Base-by-base conservation (phyloP, 1,140 invertebrate genomes). In the Ceratoteleas bidentatus region DNA sequence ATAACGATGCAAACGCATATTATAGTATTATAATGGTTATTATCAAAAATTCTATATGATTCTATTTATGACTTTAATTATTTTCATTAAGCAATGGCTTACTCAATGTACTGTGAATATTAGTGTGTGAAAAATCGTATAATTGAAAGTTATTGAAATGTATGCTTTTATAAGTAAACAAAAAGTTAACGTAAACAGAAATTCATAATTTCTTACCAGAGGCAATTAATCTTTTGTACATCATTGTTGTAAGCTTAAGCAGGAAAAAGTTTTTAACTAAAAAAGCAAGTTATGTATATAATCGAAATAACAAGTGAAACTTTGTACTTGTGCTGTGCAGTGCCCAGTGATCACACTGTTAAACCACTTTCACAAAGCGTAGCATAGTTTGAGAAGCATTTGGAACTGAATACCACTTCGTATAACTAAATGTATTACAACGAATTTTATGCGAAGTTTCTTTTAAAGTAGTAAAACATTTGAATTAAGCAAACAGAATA, bases 341-440 rank as follows among this genome's bases (percentile, higher is more conserved):
- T 32, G 47, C 38, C 54, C 61, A 66, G 68, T 66, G 75, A 79
- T 73, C 76, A 73, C 68, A 73, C 72, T 79, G 76, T 79, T 66
- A 68, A 73, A 61, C 68, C 68, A 79, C 68, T 79, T 73, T 68
- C 56, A 73, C 76, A 79, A 79, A 79, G 76, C 76, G 68, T n/a
- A 60, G 50, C 76, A 79, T 79, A 79, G 76, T 79, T 79, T 79
- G 68, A 73, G 68, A 79, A 79, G 76, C 76, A 73, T 72, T 78
- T 72, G 75, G 72, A 78, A 79, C 68, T 72, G 68, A 79, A 79
- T 65, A 72, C 75, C 68, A 65, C 75, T 79, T 79, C 65, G 68
- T 72, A 72, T 70, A 79, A 70, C 66, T 78, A 64, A 78, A 78
- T 60, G 66, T 65, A 72, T 78, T 78, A 78, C 61, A 70, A 70